phyloP scores from a whole-genome alignment of 2,797 vertebrate species.

The Pipistrellus pygmaeus region DNA sequence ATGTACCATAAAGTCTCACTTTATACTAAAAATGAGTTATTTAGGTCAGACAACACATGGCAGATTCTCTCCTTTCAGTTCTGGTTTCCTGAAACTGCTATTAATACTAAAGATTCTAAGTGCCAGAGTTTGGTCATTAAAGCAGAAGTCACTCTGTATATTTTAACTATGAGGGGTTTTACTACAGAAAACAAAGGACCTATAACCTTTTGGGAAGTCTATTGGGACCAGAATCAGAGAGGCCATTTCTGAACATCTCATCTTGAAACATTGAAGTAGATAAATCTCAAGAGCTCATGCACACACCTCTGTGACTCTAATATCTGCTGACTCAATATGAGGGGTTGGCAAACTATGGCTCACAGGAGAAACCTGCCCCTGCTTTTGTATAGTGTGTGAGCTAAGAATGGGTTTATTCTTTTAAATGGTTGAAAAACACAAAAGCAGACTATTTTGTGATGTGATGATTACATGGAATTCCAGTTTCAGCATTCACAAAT shows the following conservation, averaged over 20 bases:
- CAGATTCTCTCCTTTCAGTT: conserved; percentile 19
- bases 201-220: not conserved
- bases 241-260: not conserved
- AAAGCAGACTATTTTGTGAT: conserved; percentile 24
- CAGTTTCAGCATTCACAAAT: not conserved
- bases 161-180: not conserved
- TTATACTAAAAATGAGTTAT: not conserved
- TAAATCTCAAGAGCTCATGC: not conserved
- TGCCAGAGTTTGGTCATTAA: not conserved
- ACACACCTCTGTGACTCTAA: not conserved
- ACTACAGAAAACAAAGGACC: not conserved
- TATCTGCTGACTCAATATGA: not conserved
- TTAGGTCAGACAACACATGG: not conserved
- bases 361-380: not conserved
- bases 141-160: not conserved
- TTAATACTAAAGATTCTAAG: not conserved
- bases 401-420: not conserved
- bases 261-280: not conserved
- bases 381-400: not conserved
- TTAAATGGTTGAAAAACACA: not conserved
- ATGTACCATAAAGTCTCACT: not conserved
- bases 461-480: not conserved
- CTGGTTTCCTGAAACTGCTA: not conserved
- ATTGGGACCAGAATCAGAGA: not conserved
- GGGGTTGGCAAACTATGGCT: not conserved